A percentile compares a stretch with the other conserved stretches of the same genome.
phyloP scores from a whole-genome alignment of 2,888 invertebrate genomes.

The Ichneumon xanthorius region DNA sequence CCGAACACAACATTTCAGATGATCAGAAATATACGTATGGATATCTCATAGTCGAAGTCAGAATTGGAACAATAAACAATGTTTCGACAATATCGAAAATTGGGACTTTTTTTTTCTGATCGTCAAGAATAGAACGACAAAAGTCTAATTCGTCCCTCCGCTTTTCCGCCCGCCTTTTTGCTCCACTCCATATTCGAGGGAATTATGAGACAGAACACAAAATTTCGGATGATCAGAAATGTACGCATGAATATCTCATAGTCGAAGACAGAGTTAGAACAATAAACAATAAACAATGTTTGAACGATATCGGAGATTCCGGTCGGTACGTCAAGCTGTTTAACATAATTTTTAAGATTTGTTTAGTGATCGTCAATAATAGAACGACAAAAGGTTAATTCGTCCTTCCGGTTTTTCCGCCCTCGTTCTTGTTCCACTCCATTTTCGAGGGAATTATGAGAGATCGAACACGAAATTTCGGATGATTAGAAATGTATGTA shows the following conservation, averaged over 20 bases:
- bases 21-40: neutral
- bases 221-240: neutral
- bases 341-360: neutral
- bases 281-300: too few relatives aligned
- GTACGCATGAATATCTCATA: neutral
- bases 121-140: neutral
- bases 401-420: neutral
- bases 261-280: too few relatives aligned
- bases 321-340: neutral
- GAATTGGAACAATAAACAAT: neutral
- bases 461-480: neutral
- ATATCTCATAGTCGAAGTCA: neutral
- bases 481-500: neutral
- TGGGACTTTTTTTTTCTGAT: neutral
- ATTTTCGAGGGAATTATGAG: conserved; percentile 44
- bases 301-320: neutral
- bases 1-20: neutral
- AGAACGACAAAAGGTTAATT: neutral
- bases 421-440: conserved; percentile 8
- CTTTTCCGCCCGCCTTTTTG: conserved; percentile 9
- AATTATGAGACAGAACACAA: conserved; percentile 32
- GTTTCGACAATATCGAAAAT: neutral
- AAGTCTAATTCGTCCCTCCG: neutral
- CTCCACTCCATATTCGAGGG: conserved; percentile 34
- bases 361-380: neutral